phyloP scores from a whole-genome alignment of 2,888 invertebrate species.

The Strigamia transsilvanica region DNA sequence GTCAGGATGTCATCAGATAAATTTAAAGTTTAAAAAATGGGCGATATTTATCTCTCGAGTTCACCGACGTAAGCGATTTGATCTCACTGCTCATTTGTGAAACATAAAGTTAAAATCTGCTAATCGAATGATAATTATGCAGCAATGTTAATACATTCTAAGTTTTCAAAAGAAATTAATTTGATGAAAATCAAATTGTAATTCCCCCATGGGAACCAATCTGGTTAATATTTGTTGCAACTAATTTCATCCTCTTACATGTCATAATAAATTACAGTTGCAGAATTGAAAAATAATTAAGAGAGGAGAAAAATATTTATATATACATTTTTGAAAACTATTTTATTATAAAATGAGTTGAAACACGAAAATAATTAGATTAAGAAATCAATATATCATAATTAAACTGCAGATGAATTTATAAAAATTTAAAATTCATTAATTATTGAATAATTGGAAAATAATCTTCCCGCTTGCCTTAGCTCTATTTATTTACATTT shows the following conservation, averaged over 20 bases:
- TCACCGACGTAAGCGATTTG: background rate
- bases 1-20: background rate
- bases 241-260: background rate
- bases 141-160: background rate
- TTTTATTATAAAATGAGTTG: background rate
- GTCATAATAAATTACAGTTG: background rate
- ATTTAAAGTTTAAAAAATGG: background rate
- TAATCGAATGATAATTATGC: slow-evolving; percentile 16
- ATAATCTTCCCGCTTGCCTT: slow-evolving; percentile 16
- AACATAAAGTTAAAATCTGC: background rate
- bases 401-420: background rate
- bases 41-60: background rate
- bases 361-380: slow-evolving; percentile 19
- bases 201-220: slow-evolving; percentile 1
- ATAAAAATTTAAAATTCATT: slow-evolving; percentile 1
- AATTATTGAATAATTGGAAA: slow-evolving; percentile 30
- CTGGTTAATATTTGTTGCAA: background rate
- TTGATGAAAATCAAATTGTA: slow-evolving; percentile 16
- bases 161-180: slow-evolving; percentile 2
- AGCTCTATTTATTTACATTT: slow-evolving; percentile 21
- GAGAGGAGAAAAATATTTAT: background rate
- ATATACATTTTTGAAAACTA: background rate
- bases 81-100: background rate
- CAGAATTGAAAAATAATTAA: background rate
- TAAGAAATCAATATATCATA: slow-evolving; percentile 13